Evolutionary conservation across 2,888 invertebrate species (phyloP), one percentile per base, ranked within the genome.

Genomic region (Limulus polyphemus): DNA sequence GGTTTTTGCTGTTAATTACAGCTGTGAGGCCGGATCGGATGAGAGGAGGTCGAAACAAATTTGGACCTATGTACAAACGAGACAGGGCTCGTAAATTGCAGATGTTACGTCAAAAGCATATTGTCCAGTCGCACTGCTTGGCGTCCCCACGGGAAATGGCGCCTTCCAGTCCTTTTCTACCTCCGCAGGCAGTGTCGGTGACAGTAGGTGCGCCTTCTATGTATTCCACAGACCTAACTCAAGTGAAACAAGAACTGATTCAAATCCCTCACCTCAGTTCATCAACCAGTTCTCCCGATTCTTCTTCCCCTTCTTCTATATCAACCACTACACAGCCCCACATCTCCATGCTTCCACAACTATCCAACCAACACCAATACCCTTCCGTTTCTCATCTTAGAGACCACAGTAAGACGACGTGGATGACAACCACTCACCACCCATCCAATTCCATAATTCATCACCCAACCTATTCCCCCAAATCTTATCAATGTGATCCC

Each of bases 31-130:
- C 95, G 67, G 98, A 99, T 79, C 84, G 99, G 73, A 98, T 99
- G 97, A 83, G 99, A 69, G 99, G 99, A 49, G 99, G 99, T 52
- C 84, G 99, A 70, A 99, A 99, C 81, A 99, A 99, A 80, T 99
- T 99, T 79, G 99, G 99, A 32, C 97, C 98, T 59, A 97, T 98
- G 94, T 99, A 99, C 83, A 99, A 99, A 80, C 82, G 97, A 68
- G 98, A 99, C 79, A 82, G 99, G 70, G 99, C 99, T 77, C 84
- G 97, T 73, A 95, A 99, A 77, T 81, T 97, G 73, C 97, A 98
- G 79, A 85, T 94, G 80, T 85, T 95, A 84, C 82, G 94, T 61
- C 92, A 93, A 75, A 81, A 92, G 70, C 92, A 92, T 77, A 82
- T 94, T 74, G 88, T 73, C 59, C 51, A 59, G 14, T 62, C 65